These are phyloP conservation scores for Gobius niger DNA, from an alignment of 2,113 vertebrate genomes.

Conservation along the genomic window DNA sequence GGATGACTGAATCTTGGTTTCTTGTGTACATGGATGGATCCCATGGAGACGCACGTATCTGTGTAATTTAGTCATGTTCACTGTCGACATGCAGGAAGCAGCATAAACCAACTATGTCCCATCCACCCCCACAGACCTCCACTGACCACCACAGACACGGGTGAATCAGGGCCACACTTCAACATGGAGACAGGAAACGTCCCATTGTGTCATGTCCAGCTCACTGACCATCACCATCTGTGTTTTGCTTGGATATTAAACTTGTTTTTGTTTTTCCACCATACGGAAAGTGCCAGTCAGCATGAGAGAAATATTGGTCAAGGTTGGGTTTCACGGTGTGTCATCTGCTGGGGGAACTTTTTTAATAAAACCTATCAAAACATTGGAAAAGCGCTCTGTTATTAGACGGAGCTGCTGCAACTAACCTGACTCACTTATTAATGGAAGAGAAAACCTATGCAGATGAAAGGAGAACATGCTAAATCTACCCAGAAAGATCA, in stretches of 20 bases:
- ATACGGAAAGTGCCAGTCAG: constrained; percentile 10
- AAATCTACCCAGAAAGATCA: no score
- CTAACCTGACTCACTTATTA: neutral
- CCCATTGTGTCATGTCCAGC: constrained; percentile 45
- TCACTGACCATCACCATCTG: constrained; percentile 38
- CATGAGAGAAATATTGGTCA: neutral
- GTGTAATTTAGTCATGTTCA: constrained; percentile 14
- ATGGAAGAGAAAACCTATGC: neutral
- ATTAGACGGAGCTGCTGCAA: no score
- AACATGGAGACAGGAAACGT: constrained; percentile 20
- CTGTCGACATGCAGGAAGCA: constrained; percentile 25
- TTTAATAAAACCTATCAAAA: neutral
- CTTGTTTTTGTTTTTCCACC: neutral
- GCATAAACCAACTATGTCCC: constrained; percentile 4
- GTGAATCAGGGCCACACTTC: constrained; percentile 38
- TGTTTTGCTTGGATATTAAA: neutral
- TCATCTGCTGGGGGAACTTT: neutral
- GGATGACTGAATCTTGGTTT: no score
- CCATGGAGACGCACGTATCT: constrained; percentile 1
- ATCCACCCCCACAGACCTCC: constrained; percentile 24
- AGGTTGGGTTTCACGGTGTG: neutral
- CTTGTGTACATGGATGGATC: neutral
- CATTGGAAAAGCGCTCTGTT: neutral
- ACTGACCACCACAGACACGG: constrained; percentile 27
- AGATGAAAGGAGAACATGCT: no score